Conservation (phyloP, 2,888 invertebrate species). For the Druceiella hillmani region DNA sequence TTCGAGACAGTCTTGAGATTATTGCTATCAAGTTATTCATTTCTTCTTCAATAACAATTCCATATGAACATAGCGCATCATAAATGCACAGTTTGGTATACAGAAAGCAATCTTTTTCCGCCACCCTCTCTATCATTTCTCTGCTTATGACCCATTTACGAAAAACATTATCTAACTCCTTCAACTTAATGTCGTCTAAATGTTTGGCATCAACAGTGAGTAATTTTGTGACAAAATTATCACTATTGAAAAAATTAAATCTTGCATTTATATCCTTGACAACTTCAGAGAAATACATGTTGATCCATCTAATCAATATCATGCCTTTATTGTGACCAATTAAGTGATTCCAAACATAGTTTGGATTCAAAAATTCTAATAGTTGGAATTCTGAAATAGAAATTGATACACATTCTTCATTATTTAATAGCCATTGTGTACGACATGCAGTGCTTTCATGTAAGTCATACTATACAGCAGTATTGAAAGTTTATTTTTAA, state of each 20-base stretch:
- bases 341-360: slow-evolving; percentile 57
- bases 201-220: slow-evolving; percentile 43
- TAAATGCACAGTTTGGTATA: slow-evolving; percentile 53
- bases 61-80: slow-evolving; percentile 57
- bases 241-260: slow-evolving; percentile 43
- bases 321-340: slow-evolving; percentile 54
- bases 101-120: slow-evolving; percentile 41
- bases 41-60: slow-evolving; percentile 59
- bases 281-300: slow-evolving; percentile 47
- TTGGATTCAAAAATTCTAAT: slow-evolving; percentile 44
- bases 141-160: slow-evolving; percentile 50
- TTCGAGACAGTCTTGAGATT: slow-evolving; percentile 55
- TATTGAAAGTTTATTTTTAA: too few species aligned
- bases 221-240: slow-evolving; percentile 39
- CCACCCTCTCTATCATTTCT: slow-evolving; percentile 53
- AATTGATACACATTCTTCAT: slow-evolving; percentile 4
- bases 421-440: background rate
- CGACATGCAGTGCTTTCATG: background rate
- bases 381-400: slow-evolving; percentile 48
- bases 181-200: slow-evolving; percentile 35
- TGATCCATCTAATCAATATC: slow-evolving; percentile 57
- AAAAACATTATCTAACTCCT: slow-evolving; percentile 48
- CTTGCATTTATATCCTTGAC: slow-evolving; percentile 46
- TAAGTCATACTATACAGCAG: too few species aligned
- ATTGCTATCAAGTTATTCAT: slow-evolving; percentile 48